Base-by-base conservation (phyloP, 2,113 vertebrate genomes). In the Rhinogobius similis region DNA sequence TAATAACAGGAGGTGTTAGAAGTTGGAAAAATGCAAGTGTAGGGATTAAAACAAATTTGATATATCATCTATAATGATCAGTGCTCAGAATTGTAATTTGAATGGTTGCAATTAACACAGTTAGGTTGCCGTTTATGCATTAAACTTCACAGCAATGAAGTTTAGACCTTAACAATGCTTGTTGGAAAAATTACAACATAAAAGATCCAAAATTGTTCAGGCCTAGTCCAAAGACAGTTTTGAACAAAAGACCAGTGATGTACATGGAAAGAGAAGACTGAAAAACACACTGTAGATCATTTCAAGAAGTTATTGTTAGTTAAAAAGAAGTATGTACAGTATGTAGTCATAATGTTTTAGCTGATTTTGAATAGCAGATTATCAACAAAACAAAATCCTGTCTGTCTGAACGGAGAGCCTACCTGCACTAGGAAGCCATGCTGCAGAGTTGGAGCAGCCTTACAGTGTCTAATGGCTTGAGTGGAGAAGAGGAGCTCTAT, bases 351-450 rank as follows among this genome's bases (percentile, higher is more conserved):
- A 50, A n/a, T 21, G 9, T 50, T 8, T 21, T 21, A 20, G 46
- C 20, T 8, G 20, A 50, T 21, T 50, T 50, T 50, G 46, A 50
- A 50, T 21, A 1, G 9, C 46, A n/a, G 20, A 10, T 21, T 50
- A 50, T 10, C 23, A 8, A 26, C 12, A 13, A 26, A 14, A 55
- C 23, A 6, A 26, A 55, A 55, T 13, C 7, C 26, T n/a, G 20
- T 29, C 14, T 20, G 13, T 29, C 7, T 8, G 18, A 32, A 32
- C n/a, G 56, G 5, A 10, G 16, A 36, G 5, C 67, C 68, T 91
- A 98, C 97, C 95, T 99, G 96, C 2, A 96, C 96, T 0, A 99
- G 91, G 89, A 99, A 97, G 59, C 97, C 96, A 0, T 98, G 97
- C 71, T 98, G 96, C 88, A 97, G 87, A 1, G 94, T 94, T 1